phyloP scores from a whole-genome alignment of 2,888 invertebrate genomes.

The Melieria picta region DNA sequence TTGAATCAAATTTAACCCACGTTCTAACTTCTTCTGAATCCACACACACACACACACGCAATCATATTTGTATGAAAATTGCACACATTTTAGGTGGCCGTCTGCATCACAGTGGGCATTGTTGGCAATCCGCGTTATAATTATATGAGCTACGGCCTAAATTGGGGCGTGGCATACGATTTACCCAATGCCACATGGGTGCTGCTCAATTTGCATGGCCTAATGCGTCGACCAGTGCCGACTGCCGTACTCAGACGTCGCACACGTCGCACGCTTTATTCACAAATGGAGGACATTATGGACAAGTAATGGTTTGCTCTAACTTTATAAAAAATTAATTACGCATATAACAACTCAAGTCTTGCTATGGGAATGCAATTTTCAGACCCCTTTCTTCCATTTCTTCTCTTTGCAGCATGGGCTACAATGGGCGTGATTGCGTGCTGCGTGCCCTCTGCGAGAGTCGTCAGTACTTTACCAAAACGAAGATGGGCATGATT shows the following conservation, averaged over 20 bases:
- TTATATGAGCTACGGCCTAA: slow-evolving; percentile 73
- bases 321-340: not conserved
- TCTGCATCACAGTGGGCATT: slow-evolving; percentile 72
- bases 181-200: slow-evolving; percentile 70
- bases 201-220: slow-evolving; percentile 61
- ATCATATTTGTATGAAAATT: not conserved
- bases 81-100: slow-evolving; percentile 66
- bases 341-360: no score
- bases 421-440: slow-evolving; percentile 78
- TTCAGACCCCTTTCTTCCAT: not conserved
- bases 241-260: slow-evolving; percentile 68
- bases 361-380: no score
- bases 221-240: slow-evolving; percentile 49
- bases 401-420: slow-evolving; percentile 72
- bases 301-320: slow-evolving; percentile 69
- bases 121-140: slow-evolving; percentile 70
- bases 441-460: slow-evolving; percentile 79
- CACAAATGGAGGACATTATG: slow-evolving; percentile 68
- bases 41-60: not conserved
- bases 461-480: slow-evolving; percentile 74
- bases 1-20: not conserved
- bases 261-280: slow-evolving; percentile 55
- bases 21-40: not conserved
- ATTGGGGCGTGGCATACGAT: slow-evolving; percentile 77
- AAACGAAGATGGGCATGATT: slow-evolving; percentile 73